A percentile compares a stretch with the other conserved stretches of the same genome.
These are phyloP conservation scores for Heliangelus exortis DNA, from an alignment of 2,797 vertebrate species.

Conservation along the genomic window DNA sequence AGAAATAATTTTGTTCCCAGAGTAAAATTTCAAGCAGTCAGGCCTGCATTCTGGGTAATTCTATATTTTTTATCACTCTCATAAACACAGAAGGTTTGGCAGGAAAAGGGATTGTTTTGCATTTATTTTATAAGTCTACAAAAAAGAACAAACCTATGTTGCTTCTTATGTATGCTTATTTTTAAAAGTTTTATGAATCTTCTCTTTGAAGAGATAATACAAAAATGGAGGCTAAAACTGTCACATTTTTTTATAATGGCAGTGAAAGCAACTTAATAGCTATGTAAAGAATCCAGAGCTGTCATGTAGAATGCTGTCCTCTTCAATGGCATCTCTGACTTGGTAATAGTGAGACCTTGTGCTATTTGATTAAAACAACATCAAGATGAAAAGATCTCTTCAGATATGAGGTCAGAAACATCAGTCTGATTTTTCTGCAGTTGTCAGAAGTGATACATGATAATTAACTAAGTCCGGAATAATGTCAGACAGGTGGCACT, in stretches of 20 bases:
- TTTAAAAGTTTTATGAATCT: background rate
- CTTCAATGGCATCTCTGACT: background rate
- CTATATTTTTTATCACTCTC: background rate
- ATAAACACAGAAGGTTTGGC: background rate
- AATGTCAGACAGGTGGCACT: constrained; percentile 53
- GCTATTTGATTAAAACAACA: constrained; percentile 49
- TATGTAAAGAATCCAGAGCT: background rate
- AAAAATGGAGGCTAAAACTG: background rate
- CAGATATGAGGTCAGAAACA: constrained; percentile 51
- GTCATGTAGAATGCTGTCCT: background rate
- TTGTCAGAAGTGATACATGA: constrained; percentile 43
- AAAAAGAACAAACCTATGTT: background rate
- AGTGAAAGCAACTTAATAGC: background rate
- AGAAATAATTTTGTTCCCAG: constrained; percentile 17
- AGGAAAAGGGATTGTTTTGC: background rate
- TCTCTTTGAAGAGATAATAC: background rate
- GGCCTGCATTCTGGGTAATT: background rate
- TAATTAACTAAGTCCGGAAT: constrained; percentile 51
- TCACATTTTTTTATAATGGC: background rate
- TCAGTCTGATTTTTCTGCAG: constrained; percentile 22
- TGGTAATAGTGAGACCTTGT: background rate
- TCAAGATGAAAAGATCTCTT: constrained; percentile 26
- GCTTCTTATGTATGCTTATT: background rate
- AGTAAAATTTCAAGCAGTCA: constrained; percentile 15
- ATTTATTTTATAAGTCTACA: background rate